Base-by-base conservation (phyloP, 2,113 vertebrate genomes). In the Pampusana beccarii region DNA sequence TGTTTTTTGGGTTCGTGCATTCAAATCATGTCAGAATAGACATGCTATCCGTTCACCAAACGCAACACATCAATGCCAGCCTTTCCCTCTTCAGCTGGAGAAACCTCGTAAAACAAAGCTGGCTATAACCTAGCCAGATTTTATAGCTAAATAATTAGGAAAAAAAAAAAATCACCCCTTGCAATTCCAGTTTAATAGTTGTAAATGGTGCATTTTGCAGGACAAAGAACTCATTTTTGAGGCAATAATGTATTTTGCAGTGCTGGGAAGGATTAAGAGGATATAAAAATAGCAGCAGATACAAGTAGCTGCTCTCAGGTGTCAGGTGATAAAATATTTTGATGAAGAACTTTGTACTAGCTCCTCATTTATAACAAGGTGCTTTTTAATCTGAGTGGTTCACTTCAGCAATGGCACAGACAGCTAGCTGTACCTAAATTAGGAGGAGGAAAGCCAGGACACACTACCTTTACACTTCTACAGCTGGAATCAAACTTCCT, bases 371-470 rank as follows among this genome's bases (percentile, higher is more conserved):
- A 65, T 48, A 90, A 90, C 48, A 93, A 79, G 67, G 21, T 11
- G 42, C 57, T 91, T 97, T 97, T 91, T 95, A 93, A 96, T 90
- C 88, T 73, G 86, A 73, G 66, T 61, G 65, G 65, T 70, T 96
- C 91, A 70, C 75, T 96, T 92, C 91, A 97, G 96, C 86, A 69
- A 95, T 86, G 83, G 95, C 97, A 89, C 5, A 18, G 80, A 70
- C 95, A 96, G 42, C 29, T 60, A 97, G 89, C 80, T 97, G 94
- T 69, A 94, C 94, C 97, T 96, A 92, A 97, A 97, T 38, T 61
- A 51, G 74, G 61, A 93, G 87, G 83, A 94, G 83, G 82, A 86
- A 97, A 95, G 96, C 78, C 84, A 87, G 57, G 88, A 94, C 91
- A 65, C 71, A 67, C 66, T 93, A 85, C 58, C 95, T 90, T 90